phyloP scores from a whole-genome alignment of 2,113 vertebrate genomes.

The Puntigrus tetrazona region DNA sequence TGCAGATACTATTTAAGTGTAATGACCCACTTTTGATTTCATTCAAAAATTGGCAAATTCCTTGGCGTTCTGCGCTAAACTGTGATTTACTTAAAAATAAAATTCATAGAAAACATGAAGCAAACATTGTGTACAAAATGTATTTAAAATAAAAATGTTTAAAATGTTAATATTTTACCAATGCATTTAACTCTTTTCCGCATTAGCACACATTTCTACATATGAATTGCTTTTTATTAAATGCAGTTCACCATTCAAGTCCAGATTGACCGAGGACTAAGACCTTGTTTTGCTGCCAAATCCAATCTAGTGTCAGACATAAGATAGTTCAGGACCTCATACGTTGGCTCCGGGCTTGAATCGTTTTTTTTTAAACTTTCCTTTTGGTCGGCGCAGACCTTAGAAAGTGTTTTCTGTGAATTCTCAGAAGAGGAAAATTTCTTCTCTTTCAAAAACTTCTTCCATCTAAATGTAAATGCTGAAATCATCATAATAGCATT shows the following conservation, averaged over 20 bases:
- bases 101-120: too few species aligned
- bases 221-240: neutral
- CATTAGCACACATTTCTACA: neutral
- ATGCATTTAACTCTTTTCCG: neutral
- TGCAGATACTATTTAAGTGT: too few species aligned
- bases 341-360: neutral
- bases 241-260: neutral
- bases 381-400: slow-evolving; percentile 26
- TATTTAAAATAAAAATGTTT: neutral
- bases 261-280: neutral
- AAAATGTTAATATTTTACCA: neutral
- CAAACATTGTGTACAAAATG: neutral
- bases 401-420: slow-evolving; percentile 45
- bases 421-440: slow-evolving; percentile 49
- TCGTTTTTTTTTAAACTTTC: slow-evolving; percentile 17
- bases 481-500: slow-evolving; percentile 59
- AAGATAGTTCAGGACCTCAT: neutral
- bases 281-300: neutral
- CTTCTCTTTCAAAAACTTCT: slow-evolving; percentile 63
- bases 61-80: too few species aligned
- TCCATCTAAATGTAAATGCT: slow-evolving; percentile 75
- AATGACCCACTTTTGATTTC: too few species aligned
- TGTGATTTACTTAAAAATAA: too few species aligned
- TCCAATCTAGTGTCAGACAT: neutral
- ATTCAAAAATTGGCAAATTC: too few species aligned